Evolutionary conservation across 2,888 invertebrate species (phyloP).

Genomic region (Melieria omissa): DNA sequence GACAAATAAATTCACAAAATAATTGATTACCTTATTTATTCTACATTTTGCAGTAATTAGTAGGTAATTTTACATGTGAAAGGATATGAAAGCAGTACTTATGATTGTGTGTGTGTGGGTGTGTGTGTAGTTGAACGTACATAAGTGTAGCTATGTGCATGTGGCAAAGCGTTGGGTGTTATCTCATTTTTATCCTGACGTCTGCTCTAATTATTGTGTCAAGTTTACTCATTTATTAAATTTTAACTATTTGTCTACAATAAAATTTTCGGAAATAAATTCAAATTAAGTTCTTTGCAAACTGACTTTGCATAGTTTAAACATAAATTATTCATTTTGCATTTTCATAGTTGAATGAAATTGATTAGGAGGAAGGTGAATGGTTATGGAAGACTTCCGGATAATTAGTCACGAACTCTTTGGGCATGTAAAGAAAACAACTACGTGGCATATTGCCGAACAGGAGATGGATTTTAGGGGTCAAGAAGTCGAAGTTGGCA

Average conservation of each 20-base stretch:
- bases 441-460: not conserved
- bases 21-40: slow-evolving; percentile 35
- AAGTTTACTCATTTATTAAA: slow-evolving; percentile 2
- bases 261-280: not conserved
- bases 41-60: slow-evolving; percentile 35
- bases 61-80: slow-evolving; percentile 30
- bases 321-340: not conserved
- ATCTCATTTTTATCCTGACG: not conserved
- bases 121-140: not conserved
- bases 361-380: not conserved
- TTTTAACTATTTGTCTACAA: not conserved
- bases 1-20: slow-evolving; percentile 32
- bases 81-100: not conserved
- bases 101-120: not conserved
- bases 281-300: not conserved
- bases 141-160: too few relatives aligned
- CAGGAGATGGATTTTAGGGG: not conserved
- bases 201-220: not conserved
- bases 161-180: not conserved
- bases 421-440: not conserved
- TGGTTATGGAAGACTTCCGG: not conserved
- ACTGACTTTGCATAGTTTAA: not conserved
- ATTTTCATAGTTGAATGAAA: not conserved
- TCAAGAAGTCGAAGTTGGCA: not conserved
- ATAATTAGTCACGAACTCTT: not conserved